phyloP scores from a whole-genome alignment of 2,797 vertebrate species.

The Acropternis orthonyx region DNA sequence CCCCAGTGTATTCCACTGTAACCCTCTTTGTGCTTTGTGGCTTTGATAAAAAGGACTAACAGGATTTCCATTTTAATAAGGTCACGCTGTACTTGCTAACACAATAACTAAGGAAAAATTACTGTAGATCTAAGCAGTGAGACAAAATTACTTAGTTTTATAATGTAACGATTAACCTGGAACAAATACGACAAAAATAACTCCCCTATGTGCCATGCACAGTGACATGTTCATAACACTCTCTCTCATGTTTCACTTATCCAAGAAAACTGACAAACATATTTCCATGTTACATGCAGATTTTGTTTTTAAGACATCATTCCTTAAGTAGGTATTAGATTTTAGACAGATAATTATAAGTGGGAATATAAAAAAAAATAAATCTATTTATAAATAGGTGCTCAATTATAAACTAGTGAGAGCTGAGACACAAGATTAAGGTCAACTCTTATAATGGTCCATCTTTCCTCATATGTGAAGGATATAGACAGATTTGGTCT shows the following conservation, averaged over 20 bases:
- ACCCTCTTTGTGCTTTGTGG: not conserved
- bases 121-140: not conserved
- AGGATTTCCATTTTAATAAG: conserved; percentile 54
- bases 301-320: not conserved
- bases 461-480: not conserved
- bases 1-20: not conserved
- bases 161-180: conserved; percentile 14
- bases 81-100: conserved; percentile 26
- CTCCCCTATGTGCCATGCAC: not conserved
- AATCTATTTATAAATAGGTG: not conserved
- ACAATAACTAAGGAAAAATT: conserved; percentile 16
- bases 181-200: not conserved
- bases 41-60: conserved; percentile 18
- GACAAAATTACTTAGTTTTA: conserved; percentile 22
- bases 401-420: not conserved
- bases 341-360: not conserved
- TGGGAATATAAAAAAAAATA: not conserved
- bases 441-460: not conserved
- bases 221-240: not conserved
- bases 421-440: not conserved
- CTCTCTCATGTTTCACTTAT: not conserved
- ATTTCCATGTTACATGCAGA: not conserved
- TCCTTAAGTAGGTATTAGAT: not conserved
- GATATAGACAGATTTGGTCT: not conserved
- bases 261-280: not conserved